phyloP scores from a whole-genome alignment of 2,888 invertebrate species.

The Agrotis ipsilon region DNA sequence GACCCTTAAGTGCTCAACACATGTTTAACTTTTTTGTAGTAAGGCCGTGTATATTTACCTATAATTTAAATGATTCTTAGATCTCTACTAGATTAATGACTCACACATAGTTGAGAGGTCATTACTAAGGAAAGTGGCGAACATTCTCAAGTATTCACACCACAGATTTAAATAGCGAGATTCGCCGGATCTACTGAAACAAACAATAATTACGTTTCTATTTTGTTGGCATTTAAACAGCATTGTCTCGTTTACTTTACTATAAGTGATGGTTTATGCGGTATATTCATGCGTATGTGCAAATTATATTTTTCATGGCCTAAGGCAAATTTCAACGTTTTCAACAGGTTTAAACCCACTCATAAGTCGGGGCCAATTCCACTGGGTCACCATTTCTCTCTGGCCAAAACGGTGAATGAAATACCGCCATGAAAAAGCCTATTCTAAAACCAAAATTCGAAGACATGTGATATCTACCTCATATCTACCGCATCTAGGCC shows the following conservation, averaged over 20 bases:
- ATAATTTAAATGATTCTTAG: not conserved
- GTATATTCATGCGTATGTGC: not conserved
- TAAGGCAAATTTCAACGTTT: not conserved
- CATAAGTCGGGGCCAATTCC: no score
- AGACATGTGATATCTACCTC: no score
- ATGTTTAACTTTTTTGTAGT: no score
- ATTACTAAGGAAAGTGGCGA: slow-evolving; percentile 22
- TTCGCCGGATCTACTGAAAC: not conserved
- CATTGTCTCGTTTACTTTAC: not conserved
- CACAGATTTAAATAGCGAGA: not conserved
- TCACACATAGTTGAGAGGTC: not conserved
- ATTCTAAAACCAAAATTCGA: no score
- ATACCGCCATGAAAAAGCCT: no score
- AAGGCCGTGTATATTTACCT: not conserved
- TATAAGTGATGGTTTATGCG: no score
- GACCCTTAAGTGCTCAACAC: no score
- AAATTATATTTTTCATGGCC: not conserved
- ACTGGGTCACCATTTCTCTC: no score
- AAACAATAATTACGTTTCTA: not conserved
- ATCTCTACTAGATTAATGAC: slow-evolving; percentile 6
- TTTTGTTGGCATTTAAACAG: not conserved
- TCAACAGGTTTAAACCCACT: no score
- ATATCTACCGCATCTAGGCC: no score
- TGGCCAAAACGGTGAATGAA: no score
- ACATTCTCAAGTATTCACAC: slow-evolving; percentile 6